Evolutionary conservation across 2,888 invertebrate species (phyloP).

Genomic region (Esperia sulphurella): DNA sequence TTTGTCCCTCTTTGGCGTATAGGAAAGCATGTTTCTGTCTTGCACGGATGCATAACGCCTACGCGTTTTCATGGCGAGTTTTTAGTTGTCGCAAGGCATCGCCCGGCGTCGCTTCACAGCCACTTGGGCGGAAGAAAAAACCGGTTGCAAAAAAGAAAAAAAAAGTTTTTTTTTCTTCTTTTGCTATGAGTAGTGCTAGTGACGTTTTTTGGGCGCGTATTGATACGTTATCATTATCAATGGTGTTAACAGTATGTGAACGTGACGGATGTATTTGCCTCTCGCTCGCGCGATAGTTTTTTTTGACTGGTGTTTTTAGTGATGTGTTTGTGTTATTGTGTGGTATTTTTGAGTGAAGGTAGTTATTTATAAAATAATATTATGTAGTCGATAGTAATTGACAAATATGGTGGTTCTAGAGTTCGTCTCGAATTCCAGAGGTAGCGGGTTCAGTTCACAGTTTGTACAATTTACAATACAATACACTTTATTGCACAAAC

Average conservation of each 20-base stretch:
- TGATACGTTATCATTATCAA: constrained; percentile 27
- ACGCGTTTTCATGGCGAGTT: constrained; percentile 61
- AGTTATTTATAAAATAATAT: constrained; percentile 21
- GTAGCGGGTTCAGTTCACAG: no score
- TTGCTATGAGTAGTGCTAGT: constrained; percentile 26
- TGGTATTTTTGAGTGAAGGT: constrained; percentile 38
- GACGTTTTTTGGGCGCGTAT: constrained; percentile 18
- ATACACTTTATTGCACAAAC: no score
- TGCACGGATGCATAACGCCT: constrained; percentile 58
- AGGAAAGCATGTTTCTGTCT: constrained; percentile 35
- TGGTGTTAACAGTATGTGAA: constrained; percentile 26
- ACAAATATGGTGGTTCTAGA: no score
- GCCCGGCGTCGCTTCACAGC: constrained; percentile 48
- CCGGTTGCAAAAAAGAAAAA: constrained; percentile 36
- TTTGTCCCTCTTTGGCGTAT: constrained; percentile 33
- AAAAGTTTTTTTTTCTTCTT: constrained; percentile 32
- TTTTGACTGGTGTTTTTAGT: constrained; percentile 38
- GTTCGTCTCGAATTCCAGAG: no score
- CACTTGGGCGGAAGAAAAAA: constrained; percentile 23
- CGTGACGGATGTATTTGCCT: constrained; percentile 26
- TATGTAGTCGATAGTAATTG: neutral
- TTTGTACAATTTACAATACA: no score
- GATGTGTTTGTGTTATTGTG: constrained; percentile 38
- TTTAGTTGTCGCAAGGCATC: constrained; percentile 70
- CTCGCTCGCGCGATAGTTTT: constrained; percentile 31